These are phyloP conservation scores for Mallotus villosus DNA, from an alignment of 2,797 vertebrate genomes.

Conservation along the genomic window DNA sequence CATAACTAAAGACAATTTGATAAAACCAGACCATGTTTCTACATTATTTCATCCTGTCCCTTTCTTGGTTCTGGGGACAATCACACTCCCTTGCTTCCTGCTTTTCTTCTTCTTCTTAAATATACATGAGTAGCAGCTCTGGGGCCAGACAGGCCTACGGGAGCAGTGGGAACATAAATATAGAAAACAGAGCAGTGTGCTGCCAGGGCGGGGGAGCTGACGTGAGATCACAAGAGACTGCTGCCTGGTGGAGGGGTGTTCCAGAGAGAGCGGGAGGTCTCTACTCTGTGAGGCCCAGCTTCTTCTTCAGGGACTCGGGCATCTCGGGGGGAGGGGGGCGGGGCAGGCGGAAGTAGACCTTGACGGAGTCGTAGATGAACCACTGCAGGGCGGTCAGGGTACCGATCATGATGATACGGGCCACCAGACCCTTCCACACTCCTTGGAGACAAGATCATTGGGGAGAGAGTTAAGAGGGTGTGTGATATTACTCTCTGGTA, in stretches of 20 bases:
- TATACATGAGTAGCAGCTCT: constrained; percentile 52
- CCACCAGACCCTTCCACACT: constrained; percentile 94
- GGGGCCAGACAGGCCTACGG: constrained; percentile 10
- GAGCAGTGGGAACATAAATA: constrained; percentile 62
- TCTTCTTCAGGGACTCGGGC: constrained; percentile 95
- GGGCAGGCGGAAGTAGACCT: constrained; percentile 95
- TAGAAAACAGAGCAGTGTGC: constrained; percentile 57
- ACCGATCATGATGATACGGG: constrained; percentile 97
- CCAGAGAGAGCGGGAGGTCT: not conserved
- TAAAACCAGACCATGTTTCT: constrained; percentile 66
- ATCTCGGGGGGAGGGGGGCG: constrained; percentile 94
- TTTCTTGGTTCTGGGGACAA: constrained; percentile 14
- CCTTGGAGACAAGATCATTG: constrained; percentile 64
- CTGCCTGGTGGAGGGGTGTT: constrained; percentile 3
- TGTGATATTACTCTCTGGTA: not conserved
- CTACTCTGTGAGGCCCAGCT: constrained; percentile 86
- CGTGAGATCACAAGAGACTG: constrained; percentile 4
- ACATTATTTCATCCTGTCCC: constrained; percentile 39
- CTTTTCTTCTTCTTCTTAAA: constrained; percentile 35
- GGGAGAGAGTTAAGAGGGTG: not conserved
- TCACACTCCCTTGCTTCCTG: constrained; percentile 12
- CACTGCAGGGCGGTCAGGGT: constrained; percentile 94
- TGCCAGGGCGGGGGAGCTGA: constrained; percentile 13
- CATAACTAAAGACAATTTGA: constrained; percentile 61
- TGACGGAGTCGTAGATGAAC: constrained; percentile 97